Percentiles rank a stretch among this genome's conserved stretches.
phyloP scores from a whole-genome alignment of 2,113 vertebrate genomes.

The Xiphophorus maculatus region DNA sequence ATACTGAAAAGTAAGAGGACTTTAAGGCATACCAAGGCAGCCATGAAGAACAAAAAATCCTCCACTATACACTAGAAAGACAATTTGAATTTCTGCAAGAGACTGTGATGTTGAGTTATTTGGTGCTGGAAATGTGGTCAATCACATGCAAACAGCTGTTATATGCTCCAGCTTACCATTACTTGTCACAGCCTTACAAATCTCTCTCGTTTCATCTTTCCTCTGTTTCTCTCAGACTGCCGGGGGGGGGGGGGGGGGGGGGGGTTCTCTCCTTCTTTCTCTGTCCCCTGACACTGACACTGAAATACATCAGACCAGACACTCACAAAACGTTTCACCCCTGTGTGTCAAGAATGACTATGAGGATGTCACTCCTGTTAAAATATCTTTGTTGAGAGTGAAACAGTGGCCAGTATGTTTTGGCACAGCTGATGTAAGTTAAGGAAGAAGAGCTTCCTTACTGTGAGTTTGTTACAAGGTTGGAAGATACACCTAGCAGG shows the following conservation, averaged over 20 bases:
- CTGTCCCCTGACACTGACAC: conserved; percentile 32
- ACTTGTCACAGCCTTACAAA: conserved; percentile 69
- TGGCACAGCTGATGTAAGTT: conserved; percentile 41
- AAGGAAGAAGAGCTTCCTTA: conserved; percentile 28
- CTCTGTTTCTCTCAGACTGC: conserved; percentile 34
- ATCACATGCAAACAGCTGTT: conserved; percentile 73
- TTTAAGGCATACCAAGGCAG: conserved; percentile 9
- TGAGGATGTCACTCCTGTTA: conserved; percentile 39
- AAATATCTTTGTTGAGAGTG: conserved; percentile 52
- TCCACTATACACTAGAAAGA: conserved; percentile 63
- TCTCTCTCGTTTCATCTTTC: conserved; percentile 52
- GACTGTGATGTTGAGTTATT: conserved; percentile 77
- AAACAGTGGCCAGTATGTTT: conserved; percentile 53
- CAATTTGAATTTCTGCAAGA: conserved; percentile 72
- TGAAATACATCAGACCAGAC: conserved; percentile 49
- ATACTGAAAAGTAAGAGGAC: conserved; percentile 21
- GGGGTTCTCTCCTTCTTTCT: conserved; percentile 6
- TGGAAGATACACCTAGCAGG: conserved; percentile 44
- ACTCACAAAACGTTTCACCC: conserved; percentile 58
- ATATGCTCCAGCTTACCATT: conserved; percentile 70
- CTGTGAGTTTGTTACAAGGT: conserved; percentile 32
- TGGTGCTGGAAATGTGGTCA: conserved; percentile 75
- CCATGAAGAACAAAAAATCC: conserved; percentile 32
- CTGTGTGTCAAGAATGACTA: conserved; percentile 50
- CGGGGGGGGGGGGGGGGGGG: too few species aligned